Conservation (phyloP, 2,888 invertebrate genomes). For the Anarsia innoxiella region DNA sequence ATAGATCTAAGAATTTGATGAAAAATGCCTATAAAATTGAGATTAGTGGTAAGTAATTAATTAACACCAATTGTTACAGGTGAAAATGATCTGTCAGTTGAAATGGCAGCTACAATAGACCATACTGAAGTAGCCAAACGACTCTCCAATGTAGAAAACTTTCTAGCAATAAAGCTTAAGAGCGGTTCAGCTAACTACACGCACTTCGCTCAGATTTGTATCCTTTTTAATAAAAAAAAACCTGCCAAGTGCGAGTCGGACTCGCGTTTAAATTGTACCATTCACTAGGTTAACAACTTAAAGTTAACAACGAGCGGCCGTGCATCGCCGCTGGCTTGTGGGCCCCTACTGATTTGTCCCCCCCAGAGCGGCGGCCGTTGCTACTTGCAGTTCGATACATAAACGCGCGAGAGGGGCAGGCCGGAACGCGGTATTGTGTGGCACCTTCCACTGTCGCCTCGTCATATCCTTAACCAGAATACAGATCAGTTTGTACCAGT, state of each 20-base stretch:
- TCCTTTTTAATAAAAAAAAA: conserved; percentile 70
- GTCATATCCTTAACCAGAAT: conserved; percentile 21
- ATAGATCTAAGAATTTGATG: background rate
- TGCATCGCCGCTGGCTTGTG: too few relatives aligned
- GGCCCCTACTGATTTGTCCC: too few relatives aligned
- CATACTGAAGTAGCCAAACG: conserved; percentile 69
- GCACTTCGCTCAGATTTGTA: conserved; percentile 90
- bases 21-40: background rate
- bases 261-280: background rate
- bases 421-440: background rate
- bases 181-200: conserved; percentile 83
- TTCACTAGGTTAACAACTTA: too few relatives aligned
- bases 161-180: conserved; percentile 85
- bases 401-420: background rate
- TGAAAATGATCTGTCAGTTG: conserved; percentile 81
- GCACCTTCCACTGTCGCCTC: background rate
- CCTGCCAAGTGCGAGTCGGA: background rate
- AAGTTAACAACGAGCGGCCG: too few relatives aligned
- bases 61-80: conserved; percentile 65
- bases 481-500: conserved; percentile 83
- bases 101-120: conserved; percentile 79
- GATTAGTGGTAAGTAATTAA: background rate
- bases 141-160: conserved; percentile 77
- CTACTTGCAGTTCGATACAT: background rate
- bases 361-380: too few relatives aligned